A percentile compares a stretch with the other conserved stretches of the same genome.
These are phyloP conservation scores for Chascanopsetta lugubris DNA, from an alignment of 2,113 vertebrate species.

Conservation along the genomic window DNA sequence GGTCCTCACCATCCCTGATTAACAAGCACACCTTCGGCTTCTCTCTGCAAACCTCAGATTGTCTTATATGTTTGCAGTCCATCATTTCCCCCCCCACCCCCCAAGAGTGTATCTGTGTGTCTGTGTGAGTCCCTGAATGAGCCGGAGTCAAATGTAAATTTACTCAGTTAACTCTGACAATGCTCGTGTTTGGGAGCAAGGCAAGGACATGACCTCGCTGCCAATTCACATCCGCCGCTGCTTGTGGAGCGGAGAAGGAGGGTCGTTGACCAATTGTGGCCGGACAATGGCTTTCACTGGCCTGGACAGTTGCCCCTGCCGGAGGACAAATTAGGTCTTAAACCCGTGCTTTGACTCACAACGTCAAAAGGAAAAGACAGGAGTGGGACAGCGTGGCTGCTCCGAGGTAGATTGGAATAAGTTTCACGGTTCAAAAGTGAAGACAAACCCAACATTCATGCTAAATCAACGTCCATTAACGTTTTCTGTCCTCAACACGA, in stretches of 20 bases:
- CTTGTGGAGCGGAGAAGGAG: conserved; percentile 45
- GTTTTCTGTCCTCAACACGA: conserved; percentile 10
- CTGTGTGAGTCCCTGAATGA: conserved; percentile 67
- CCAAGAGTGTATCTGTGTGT: conserved; percentile 47
- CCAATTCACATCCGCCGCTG: conserved; percentile 68
- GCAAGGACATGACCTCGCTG: conserved; percentile 78
- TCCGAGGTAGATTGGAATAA: background rate
- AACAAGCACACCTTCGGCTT: conserved; percentile 67
- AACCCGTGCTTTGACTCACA: conserved; percentile 3
- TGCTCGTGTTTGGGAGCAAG: conserved; percentile 78
- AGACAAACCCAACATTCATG: background rate
- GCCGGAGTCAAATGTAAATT: conserved; percentile 78
- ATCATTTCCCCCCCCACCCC: conserved; percentile 49
- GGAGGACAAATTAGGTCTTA: conserved; percentile 26
- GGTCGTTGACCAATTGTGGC: conserved; percentile 49
- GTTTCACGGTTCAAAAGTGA: background rate
- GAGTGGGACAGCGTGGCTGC: background rate
- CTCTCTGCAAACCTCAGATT: conserved; percentile 44
- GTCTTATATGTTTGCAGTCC: conserved; percentile 51
- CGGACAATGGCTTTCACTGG: conserved; percentile 50
- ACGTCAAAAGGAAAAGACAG: conserved; percentile 1
- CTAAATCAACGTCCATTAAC: conserved; percentile 12
- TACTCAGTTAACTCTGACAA: conserved; percentile 78
- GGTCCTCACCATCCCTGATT: conserved; percentile 62
- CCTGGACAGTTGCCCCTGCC: conserved; percentile 2